Conservation (phyloP, 2,797 vertebrate genomes). For the Hafferia zeledoni region DNA sequence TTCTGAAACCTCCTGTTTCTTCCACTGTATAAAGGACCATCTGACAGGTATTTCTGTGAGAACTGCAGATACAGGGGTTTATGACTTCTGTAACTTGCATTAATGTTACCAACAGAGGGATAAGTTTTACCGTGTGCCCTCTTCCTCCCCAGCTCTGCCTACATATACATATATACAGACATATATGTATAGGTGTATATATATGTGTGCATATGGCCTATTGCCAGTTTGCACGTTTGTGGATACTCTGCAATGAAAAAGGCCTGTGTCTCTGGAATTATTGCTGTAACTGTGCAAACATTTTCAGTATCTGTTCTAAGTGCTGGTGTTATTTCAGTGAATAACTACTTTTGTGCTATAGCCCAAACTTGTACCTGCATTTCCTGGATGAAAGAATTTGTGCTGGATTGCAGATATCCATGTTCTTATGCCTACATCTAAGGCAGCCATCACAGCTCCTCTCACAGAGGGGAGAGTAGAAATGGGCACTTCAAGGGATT, state of each 20-base stretch:
- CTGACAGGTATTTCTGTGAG: not conserved
- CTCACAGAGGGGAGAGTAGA: not conserved
- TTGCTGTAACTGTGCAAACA: not conserved
- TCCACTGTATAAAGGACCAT: not conserved
- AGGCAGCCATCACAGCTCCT: not conserved
- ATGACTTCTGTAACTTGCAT: not conserved
- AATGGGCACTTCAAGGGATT: not conserved
- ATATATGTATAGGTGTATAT: not conserved
- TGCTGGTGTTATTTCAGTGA: not conserved
- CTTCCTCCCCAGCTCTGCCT: not conserved
- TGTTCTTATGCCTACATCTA: not conserved
- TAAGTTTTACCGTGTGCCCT: not conserved
- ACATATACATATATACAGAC: fast-evolving
- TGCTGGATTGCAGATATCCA: not conserved
- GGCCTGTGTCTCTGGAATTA: not conserved
- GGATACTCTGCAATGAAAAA: not conserved
- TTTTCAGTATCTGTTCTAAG: not conserved
- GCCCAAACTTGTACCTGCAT: not conserved
- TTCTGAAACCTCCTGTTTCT: not conserved
- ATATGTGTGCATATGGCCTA: not conserved
- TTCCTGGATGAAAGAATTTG: not conserved
- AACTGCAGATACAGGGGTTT: not conserved
- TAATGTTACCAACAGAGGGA: not conserved
- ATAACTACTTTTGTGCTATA: not conserved
- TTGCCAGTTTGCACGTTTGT: not conserved